Conservation (phyloP, 2,888 invertebrate species). For the Ryuthela nishihirai region DNA sequence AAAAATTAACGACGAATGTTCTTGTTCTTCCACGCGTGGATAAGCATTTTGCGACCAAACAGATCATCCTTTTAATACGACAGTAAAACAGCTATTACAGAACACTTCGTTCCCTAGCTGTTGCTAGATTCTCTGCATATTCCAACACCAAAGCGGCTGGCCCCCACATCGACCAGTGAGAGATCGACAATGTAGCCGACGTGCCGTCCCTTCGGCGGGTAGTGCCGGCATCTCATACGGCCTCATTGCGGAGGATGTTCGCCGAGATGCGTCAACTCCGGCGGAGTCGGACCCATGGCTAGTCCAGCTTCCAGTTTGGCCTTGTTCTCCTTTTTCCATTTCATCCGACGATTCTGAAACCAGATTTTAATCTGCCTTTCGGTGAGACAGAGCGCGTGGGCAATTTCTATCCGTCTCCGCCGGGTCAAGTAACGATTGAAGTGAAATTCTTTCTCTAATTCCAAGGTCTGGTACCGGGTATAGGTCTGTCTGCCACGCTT, state of each 20-base stretch:
- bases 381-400: slow-evolving; percentile 91
- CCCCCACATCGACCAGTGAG: no score
- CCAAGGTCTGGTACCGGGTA: slow-evolving; percentile 94
- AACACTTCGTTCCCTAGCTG: no score
- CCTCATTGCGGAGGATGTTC: slow-evolving; percentile 34
- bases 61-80: no score
- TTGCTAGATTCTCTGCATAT: no score
- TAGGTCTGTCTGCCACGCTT: slow-evolving; percentile 96
- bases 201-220: no score
- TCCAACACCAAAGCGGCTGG: no score
- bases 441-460: slow-evolving; percentile 97
- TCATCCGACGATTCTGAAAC: slow-evolving; percentile 98
- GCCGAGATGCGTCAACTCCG: slow-evolving; percentile 31
- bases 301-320: slow-evolving; percentile 38
- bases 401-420: slow-evolving; percentile 93
- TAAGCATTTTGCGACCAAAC: no score
- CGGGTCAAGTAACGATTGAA: slow-evolving; percentile 97
- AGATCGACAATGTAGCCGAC: no score
- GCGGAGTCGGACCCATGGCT: slow-evolving; percentile 38
- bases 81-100: no score
- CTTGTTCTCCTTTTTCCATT: slow-evolving; percentile 90
- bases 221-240: no score
- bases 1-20: no score
- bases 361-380: slow-evolving; percentile 97
- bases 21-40: no score